Base-by-base conservation (phyloP, 1,140 invertebrate species). In the Macrobrachium rosenbergii region DNA sequence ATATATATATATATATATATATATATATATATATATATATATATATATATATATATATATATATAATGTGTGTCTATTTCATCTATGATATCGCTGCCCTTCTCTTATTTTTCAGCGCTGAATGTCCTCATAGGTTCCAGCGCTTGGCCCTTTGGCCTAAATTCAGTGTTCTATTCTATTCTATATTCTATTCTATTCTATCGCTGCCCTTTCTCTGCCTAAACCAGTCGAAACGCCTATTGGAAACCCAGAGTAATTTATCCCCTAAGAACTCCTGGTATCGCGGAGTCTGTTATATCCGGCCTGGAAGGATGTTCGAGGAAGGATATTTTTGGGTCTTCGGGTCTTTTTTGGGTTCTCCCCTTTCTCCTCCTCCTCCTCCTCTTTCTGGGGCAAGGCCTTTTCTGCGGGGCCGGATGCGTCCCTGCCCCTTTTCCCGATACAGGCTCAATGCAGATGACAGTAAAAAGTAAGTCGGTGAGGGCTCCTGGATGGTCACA, bases 391-490 rank as follows among this genome's bases (percentile, higher is more conserved):
- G 37, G 14, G n/a, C n/a, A n/a, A n/a, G n/a, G 64, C 64, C 17
- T 10, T 23, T 17, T 67, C 21, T 37, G 67, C 60, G 37, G 63
- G n/a, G 45, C 16, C 23, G 43, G n/a, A 19, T 43, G 21, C 23
- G 19, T 58, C 64, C 67, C 78, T 87, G 43, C 67, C 84, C 84
- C 84, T 87, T 87, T 84, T 88, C 82, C 28, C 87, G 82, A 80
- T 88, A 81, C 82, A 63, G 58, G 82, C 87, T 88, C 76, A 83
- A 88, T 88, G 81, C 87, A 88, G 87, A 88, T 80, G 87, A 88
- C 87, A 88, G 77, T 88, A 88, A 88, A 88, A 88, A 83, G 87
- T 88, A 84, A 72, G 87, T 59, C 45, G 62, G 52, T 80, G 76
- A 83, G 87, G 77, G 87, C 77, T 80, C 82, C 72, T 81, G 83